Percentiles rank a stretch among this genome's conserved stretches.
These are phyloP conservation scores for Poeciliopsis occidentalis DNA, from an alignment of 2,113 vertebrate species.

Conservation along the genomic window DNA sequence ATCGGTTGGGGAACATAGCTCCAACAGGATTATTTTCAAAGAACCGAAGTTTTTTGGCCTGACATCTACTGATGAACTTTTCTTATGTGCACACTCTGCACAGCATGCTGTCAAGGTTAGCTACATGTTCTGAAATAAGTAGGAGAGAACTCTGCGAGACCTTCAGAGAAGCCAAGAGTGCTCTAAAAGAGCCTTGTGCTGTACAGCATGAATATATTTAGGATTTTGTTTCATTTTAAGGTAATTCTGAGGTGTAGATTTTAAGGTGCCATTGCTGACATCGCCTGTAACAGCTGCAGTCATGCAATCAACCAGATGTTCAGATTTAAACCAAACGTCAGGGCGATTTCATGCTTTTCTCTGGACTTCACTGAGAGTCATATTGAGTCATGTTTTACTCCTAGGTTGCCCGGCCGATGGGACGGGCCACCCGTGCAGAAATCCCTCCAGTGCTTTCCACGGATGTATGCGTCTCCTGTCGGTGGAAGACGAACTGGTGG, in stretches of 20 bases:
- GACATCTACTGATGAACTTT: too few species aligned
- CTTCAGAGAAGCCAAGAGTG: too few species aligned
- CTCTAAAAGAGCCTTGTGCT: background rate
- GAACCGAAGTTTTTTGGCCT: background rate
- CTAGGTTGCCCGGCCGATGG: slow-evolving; percentile 85
- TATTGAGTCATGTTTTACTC: slow-evolving; percentile 11
- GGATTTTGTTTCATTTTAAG: background rate
- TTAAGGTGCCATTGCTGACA: too few species aligned
- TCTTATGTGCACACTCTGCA: too few species aligned
- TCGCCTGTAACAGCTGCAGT: too few species aligned
- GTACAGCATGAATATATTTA: background rate
- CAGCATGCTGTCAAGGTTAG: too few species aligned
- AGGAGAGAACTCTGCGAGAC: too few species aligned
- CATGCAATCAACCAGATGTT: background rate
- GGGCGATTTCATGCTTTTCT: background rate
- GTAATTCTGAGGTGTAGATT: background rate
- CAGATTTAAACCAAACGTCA: background rate
- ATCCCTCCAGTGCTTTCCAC: slow-evolving; percentile 82
- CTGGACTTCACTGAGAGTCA: background rate
- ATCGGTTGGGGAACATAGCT: too few species aligned
- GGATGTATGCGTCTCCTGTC: slow-evolving; percentile 90
- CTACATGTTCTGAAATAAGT: too few species aligned
- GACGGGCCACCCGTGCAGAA: slow-evolving; percentile 78
- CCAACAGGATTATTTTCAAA: too few species aligned
- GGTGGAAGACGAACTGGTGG: slow-evolving; percentile 74